These are phyloP conservation scores for Hephaestus fuliginosus DNA, from an alignment of 2,797 vertebrate genomes.

Conservation along the genomic window DNA sequence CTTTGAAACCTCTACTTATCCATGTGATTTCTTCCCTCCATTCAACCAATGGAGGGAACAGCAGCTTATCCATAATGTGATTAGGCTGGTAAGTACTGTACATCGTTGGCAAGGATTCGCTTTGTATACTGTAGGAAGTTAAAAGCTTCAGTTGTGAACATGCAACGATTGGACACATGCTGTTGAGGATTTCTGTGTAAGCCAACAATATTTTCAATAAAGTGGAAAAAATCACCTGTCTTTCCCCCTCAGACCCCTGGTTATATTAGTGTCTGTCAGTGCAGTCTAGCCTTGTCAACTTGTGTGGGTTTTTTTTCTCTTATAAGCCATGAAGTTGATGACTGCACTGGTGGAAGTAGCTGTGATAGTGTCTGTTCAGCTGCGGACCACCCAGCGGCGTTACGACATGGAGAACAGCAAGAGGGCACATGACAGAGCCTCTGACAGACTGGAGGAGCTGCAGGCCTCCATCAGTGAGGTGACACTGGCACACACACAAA, in stretches of 20 bases:
- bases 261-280: background rate
- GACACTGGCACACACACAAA: conserved; percentile 5
- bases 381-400: conserved; percentile 86
- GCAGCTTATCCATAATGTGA: background rate
- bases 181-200: background rate
- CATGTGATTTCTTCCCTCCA: background rate
- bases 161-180: background rate
- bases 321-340: conserved; percentile 91
- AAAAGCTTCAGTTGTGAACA: background rate
- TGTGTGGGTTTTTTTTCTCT: background rate
- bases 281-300: background rate
- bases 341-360: conserved; percentile 88
- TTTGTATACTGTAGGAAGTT: background rate
- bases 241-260: background rate
- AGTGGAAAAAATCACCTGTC: too few species aligned
- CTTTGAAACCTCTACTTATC: background rate
- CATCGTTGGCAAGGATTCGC: background rate
- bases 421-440: conserved; percentile 70
- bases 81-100: background rate
- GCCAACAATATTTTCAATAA: too few species aligned
- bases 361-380: conserved; percentile 81
- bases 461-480: conserved; percentile 86
- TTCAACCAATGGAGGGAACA: conserved; percentile 1
- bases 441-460: conserved; percentile 86
- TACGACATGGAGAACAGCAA: conserved; percentile 87